Evolutionary conservation across 2,113 vertebrate species (phyloP).

Genomic region (Albula goreensis): DNA sequence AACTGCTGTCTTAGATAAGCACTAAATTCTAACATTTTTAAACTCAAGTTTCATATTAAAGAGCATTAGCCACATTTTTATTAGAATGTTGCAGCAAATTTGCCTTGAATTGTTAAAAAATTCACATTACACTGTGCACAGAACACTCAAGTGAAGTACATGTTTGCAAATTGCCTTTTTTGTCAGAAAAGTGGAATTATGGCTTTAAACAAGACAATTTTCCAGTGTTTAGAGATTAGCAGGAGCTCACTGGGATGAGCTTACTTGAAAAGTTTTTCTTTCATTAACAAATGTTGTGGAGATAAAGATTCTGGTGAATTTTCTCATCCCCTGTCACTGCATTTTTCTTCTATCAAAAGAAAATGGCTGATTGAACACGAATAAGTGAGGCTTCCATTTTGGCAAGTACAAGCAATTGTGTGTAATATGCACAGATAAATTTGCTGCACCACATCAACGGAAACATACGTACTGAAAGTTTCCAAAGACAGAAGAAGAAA

Average conservation of each 20-base stretch:
- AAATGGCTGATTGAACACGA: neutral
- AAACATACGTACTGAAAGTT: neutral
- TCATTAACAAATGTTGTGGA: too few relatives aligned
- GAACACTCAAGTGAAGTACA: neutral
- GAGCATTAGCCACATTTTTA: too few relatives aligned
- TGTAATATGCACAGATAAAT: neutral
- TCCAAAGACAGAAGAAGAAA: neutral
- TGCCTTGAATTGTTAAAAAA: too few relatives aligned
- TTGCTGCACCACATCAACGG: neutral
- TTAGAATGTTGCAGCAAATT: too few relatives aligned
- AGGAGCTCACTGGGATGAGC: too few relatives aligned
- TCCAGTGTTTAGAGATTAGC: too few relatives aligned
- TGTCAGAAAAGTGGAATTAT: neutral
- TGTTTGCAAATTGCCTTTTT: neutral
- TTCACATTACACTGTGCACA: too few relatives aligned
- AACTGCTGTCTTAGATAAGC: too few relatives aligned
- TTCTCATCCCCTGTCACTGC: neutral
- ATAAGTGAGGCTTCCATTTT: neutral
- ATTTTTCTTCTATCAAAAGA: neutral
- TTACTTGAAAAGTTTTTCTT: too few relatives aligned
- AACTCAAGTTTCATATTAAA: too few relatives aligned
- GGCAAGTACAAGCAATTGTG: neutral
- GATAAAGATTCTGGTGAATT: neutral
- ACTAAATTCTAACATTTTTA: too few relatives aligned
- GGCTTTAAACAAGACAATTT: too few relatives aligned